A percentile compares a stretch with the other conserved stretches of the same genome.
Conservation (phyloP, 2,113 vertebrate genomes). For the Gambusia affinis region DNA sequence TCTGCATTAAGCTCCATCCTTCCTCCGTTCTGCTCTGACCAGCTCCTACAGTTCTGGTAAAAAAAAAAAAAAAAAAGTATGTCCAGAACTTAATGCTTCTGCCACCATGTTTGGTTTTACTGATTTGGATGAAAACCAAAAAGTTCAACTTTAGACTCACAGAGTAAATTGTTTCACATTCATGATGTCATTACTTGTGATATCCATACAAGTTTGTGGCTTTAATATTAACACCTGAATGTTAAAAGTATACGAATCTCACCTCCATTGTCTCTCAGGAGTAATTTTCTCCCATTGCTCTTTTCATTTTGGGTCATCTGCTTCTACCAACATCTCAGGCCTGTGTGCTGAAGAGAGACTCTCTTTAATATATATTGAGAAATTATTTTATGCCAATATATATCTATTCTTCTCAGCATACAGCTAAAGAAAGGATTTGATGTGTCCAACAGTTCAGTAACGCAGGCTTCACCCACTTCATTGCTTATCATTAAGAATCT, state of each 20-base stretch:
- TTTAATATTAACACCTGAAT: background rate
- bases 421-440: background rate
- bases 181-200: too few species aligned
- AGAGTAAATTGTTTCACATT: background rate
- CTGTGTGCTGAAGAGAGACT: background rate
- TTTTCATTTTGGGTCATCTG: background rate
- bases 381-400: background rate
- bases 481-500: constrained; percentile 3
- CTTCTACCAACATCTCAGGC: background rate
- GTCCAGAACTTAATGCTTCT: background rate
- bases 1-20: background rate
- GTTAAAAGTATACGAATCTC: background rate
- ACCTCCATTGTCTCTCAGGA: too few species aligned
- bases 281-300: background rate
- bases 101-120: background rate
- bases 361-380: background rate
- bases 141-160: background rate
- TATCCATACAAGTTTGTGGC: background rate
- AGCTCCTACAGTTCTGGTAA: background rate
- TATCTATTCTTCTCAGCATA: background rate
- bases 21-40: background rate
- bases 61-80: background rate
- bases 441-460: background rate
- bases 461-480: background rate
- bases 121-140: background rate